Evolutionary conservation across 2,888 invertebrate species (phyloP), one percentile per base, ranked within the genome.

Genomic region (Petrophora chlorosata): DNA sequence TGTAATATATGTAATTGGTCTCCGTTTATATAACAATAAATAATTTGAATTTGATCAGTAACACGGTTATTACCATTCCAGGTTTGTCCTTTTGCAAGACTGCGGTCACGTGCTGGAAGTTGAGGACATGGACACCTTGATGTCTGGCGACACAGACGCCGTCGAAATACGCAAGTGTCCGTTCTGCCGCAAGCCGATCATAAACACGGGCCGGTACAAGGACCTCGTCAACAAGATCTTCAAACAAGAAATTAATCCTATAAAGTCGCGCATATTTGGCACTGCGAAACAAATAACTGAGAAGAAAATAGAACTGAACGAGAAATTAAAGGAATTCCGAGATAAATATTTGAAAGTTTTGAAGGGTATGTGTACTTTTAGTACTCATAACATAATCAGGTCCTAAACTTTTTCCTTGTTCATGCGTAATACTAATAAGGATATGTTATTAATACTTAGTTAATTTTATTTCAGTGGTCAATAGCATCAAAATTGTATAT

Each of bases 131-230:
- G 90, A 91, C 39, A 70, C 56, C 9, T 74, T 91, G 64, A 80
- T 90, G 79, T 64, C 64, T 35, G 69, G 73, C 2, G 69, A 82
- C 22, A 70, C 50, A 10, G 82, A 82, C 12, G 63, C 67, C 0
- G 67, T 86, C 19, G 53, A 68, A 12, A 78, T 90, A n/a, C 76
- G 75, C 1, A 53, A 69, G 0, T 94, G 94, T 63, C 94, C 94
- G 0, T 73, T 70, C 45, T 94, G 94, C 65, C 92, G 91, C 39
- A 91, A 91, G 10, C 85, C 91, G 0, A 92, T 94, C 8, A 79
- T 91, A 9, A 90, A 85, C 59, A 92, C 92, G 1, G 76, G 80
- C 29, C 85, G 93, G 9, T 94, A 92, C 72, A 91, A 91, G 49
- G 88, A 92, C 50, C 56, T 82, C 1, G 82, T 94, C 41, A 82